phyloP scores from a whole-genome alignment of 2,888 invertebrate species.

The Dasysyrphus tricinctus region DNA sequence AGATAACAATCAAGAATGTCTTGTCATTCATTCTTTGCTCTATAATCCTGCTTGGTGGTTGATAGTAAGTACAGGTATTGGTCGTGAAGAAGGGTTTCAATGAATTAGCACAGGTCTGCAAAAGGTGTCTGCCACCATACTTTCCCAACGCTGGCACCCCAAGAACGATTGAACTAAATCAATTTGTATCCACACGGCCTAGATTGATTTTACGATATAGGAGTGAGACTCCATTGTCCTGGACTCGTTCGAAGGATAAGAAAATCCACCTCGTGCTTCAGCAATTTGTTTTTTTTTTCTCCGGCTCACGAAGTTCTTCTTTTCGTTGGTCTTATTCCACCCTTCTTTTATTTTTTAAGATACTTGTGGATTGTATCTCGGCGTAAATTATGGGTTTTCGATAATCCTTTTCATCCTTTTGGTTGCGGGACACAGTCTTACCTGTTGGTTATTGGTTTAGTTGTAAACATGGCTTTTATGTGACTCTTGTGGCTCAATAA shows the following conservation, averaged over 20 bases:
- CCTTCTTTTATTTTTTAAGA: slow-evolving; percentile 16
- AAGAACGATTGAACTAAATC: slow-evolving; percentile 60
- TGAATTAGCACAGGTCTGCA: slow-evolving; percentile 48
- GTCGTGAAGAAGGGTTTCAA: slow-evolving; percentile 51
- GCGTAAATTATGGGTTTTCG: slow-evolving; percentile 69
- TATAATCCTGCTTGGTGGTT: slow-evolving; percentile 39
- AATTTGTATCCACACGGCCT: slow-evolving; percentile 69
- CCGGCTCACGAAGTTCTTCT: slow-evolving; percentile 40
- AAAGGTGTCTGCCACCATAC: slow-evolving; percentile 41
- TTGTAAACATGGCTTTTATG: slow-evolving; percentile 69
- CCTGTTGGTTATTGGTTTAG: slow-evolving; percentile 65
- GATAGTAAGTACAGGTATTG: slow-evolving; percentile 27
- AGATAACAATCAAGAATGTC: slow-evolving; percentile 57
- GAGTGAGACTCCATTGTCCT: slow-evolving; percentile 58
- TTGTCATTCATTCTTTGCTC: slow-evolving; percentile 55
- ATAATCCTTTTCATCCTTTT: slow-evolving; percentile 63
- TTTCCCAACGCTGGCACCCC: background rate
- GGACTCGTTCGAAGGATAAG: slow-evolving; percentile 48
- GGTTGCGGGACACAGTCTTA: slow-evolving; percentile 36
- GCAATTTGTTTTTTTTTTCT: slow-evolving; percentile 54
- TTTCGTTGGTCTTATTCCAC: slow-evolving; percentile 6
- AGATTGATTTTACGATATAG: slow-evolving; percentile 66
- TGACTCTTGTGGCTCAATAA: slow-evolving; percentile 51
- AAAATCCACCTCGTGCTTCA: slow-evolving; percentile 58
- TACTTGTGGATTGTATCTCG: slow-evolving; percentile 50